phyloP scores from a whole-genome alignment of 2,113 vertebrate genomes.

The Gnathonemus longibarbis region DNA sequence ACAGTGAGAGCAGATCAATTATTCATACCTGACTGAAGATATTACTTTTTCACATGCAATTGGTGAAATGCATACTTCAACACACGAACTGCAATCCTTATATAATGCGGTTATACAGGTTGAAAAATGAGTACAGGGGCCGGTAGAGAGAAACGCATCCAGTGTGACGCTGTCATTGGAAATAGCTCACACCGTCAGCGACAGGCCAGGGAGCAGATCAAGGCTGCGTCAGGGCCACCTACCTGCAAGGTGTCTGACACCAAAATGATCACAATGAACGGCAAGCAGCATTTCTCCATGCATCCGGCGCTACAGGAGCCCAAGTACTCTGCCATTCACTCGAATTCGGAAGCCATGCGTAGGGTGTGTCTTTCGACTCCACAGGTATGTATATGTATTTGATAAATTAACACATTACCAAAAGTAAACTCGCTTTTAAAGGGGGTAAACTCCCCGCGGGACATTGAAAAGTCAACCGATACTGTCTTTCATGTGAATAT shows the following conservation, averaged over 20 bases:
- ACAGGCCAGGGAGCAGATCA: slow-evolving; percentile 54
- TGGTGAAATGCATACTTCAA: slow-evolving; percentile 16
- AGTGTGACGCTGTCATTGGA: slow-evolving; percentile 63
- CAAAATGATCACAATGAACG: slow-evolving; percentile 88
- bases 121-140: slow-evolving; percentile 77
- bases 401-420: slow-evolving; percentile 21
- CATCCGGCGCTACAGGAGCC: slow-evolving; percentile 81
- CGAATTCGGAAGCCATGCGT: slow-evolving; percentile 85
- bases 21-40: slow-evolving; percentile 67
- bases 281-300: slow-evolving; percentile 89
- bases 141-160: slow-evolving; percentile 53
- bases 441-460: not conserved
- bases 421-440: not conserved
- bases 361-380: slow-evolving; percentile 85
- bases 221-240: slow-evolving; percentile 65
- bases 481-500: not conserved
- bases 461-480: not conserved
- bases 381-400: slow-evolving; percentile 83
- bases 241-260: slow-evolving; percentile 57
- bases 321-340: slow-evolving; percentile 80
- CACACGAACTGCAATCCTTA: not conserved
- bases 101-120: slow-evolving; percentile 36
- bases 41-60: slow-evolving; percentile 51
- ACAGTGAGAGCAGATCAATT: slow-evolving; percentile 66
- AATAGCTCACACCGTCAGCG: slow-evolving; percentile 66